These are phyloP conservation scores for Nudaria mundana DNA, from an alignment of 2,888 invertebrate genomes.

Conservation along the genomic window DNA sequence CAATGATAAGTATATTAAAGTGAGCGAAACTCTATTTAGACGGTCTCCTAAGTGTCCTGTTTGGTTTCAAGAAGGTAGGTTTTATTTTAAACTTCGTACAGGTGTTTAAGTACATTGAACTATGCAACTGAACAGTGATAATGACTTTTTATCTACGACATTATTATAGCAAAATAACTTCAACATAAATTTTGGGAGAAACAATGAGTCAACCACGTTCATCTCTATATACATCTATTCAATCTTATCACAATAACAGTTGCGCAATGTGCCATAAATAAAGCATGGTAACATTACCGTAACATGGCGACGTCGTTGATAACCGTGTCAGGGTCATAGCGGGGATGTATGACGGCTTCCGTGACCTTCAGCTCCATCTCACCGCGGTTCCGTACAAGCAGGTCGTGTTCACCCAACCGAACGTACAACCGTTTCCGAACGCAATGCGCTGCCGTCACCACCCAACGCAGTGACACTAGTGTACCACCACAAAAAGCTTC, in stretches of 20 bases:
- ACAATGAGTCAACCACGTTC: not conserved
- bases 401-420: slow-evolving; percentile 92
- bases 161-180: no score
- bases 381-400: slow-evolving; percentile 86
- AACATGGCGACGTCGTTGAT: slow-evolving; percentile 96
- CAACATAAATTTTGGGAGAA: no score
- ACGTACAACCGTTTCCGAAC: slow-evolving; percentile 89
- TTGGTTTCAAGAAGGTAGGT: no score
- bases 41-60: no score
- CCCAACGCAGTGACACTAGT: slow-evolving; percentile 89
- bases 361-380: slow-evolving; percentile 89
- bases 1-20: no score
- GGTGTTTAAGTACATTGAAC: no score
- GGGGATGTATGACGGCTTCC: slow-evolving; percentile 90
- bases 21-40: no score
- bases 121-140: no score
- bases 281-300: slow-evolving; percentile 61
- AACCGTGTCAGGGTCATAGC: slow-evolving; percentile 93
- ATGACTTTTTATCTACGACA: no score
- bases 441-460: slow-evolving; percentile 94
- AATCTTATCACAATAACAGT: slow-evolving; percentile 8
- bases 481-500: slow-evolving; percentile 96
- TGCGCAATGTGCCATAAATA: slow-evolving; percentile 13
- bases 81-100: no score
- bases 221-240: slow-evolving; percentile 4